phyloP scores from a whole-genome alignment of 1,140 invertebrate species.

The Drosophila ogumai region DNA sequence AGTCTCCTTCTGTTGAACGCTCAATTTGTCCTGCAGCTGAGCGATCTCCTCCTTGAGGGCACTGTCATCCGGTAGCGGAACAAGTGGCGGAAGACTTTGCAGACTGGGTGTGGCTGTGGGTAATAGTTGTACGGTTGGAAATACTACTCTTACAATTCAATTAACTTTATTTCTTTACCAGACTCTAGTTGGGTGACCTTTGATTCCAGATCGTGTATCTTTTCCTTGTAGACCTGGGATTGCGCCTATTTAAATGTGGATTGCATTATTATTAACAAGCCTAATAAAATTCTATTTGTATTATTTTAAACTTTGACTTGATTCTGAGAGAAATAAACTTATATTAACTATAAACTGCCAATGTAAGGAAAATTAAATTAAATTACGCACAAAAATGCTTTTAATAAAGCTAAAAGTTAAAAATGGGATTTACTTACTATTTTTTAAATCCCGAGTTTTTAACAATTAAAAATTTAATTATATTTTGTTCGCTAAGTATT shows the following conservation, averaged over 20 bases:
- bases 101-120: slow-evolving; percentile 49
- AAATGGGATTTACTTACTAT: background rate
- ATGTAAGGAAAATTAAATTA: no score
- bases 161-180: slow-evolving; percentile 41
- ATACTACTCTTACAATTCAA: background rate
- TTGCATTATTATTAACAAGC: background rate
- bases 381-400: no score
- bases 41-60: slow-evolving; percentile 77
- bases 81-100: slow-evolving; percentile 37
- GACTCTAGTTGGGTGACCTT: slow-evolving; percentile 78
- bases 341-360: no score
- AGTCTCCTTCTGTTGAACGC: slow-evolving; percentile 36
- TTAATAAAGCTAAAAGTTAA: background rate
- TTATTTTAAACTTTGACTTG: slow-evolving; percentile 41
- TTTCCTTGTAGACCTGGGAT: slow-evolving; percentile 80
- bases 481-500: background rate
- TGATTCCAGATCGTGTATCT: slow-evolving; percentile 85
- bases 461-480: no score
- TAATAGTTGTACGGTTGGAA: background rate
- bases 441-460: background rate
- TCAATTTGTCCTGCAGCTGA: slow-evolving; percentile 82
- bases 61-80: slow-evolving; percentile 52
- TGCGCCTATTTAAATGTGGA: slow-evolving; percentile 64
- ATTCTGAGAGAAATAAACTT: background rate
- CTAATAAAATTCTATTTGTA: no score